Conservation (phyloP, 2,797 vertebrate genomes). For the Kryptolebias ocellatus region DNA sequence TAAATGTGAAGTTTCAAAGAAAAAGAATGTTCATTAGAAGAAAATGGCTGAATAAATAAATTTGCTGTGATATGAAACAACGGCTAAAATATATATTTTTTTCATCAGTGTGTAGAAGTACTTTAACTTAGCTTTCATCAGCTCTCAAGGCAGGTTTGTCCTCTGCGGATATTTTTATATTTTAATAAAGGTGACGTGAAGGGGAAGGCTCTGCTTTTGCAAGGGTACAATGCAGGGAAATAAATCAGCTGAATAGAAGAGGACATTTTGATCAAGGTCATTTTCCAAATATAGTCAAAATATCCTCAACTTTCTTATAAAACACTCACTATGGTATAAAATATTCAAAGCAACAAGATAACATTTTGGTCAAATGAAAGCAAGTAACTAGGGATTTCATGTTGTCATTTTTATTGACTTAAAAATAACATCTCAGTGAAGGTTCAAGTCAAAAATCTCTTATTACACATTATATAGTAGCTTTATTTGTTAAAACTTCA, state of each 20-base stretch:
- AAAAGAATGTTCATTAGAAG: no score
- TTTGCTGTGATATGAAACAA: not conserved
- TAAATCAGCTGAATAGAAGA: not conserved
- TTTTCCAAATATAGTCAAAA: not conserved
- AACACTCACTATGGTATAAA: not conserved
- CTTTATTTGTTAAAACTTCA: no score
- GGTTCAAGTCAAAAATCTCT: no score
- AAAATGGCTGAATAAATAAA: not conserved
- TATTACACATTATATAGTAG: no score
- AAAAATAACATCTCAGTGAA: no score
- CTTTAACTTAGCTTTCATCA: not conserved
- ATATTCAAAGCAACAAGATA: not conserved
- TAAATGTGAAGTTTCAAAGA: not conserved
- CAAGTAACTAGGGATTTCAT: not conserved
- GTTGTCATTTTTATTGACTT: not conserved
- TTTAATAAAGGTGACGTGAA: not conserved
- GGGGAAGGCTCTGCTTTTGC: not conserved
- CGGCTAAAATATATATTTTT: not conserved
- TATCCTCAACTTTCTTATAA: not conserved
- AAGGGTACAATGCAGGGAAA: not conserved
- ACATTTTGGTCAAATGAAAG: not conserved
- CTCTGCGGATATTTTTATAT: not conserved
- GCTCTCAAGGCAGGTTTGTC: not conserved
- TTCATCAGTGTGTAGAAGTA: not conserved
- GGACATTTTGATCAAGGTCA: no score